These are phyloP conservation scores for Allophyes oxyacanthae DNA, from an alignment of 2,888 invertebrate genomes.

Conservation along the genomic window DNA sequence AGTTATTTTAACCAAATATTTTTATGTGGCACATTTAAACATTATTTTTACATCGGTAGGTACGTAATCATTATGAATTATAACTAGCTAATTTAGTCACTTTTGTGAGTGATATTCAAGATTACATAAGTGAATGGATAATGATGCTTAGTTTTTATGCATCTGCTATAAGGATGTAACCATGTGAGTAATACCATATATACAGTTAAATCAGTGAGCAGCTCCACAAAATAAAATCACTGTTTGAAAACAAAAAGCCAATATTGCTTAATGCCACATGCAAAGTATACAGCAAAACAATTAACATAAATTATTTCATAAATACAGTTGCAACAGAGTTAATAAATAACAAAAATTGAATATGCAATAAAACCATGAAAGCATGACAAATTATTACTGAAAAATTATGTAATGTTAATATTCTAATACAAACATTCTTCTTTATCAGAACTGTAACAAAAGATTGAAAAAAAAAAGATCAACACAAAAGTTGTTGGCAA, in stretches of 20 bases:
- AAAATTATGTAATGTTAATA: not conserved
- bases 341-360: conserved; percentile 23
- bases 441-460: too few species aligned
- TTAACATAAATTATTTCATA: conserved; percentile 21
- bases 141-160: too few species aligned
- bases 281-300: conserved; percentile 3
- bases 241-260: not conserved
- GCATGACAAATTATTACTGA: conserved; percentile 23
- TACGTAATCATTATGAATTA: too few species aligned
- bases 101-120: too few species aligned
- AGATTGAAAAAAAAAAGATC: not conserved
- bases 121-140: too few species aligned
- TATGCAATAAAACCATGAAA: conserved; percentile 23
- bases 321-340: conserved; percentile 5
- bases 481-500: not conserved
- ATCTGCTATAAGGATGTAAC: too few species aligned
- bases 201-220: not conserved
- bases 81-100: too few species aligned
- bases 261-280: conserved; percentile 1
- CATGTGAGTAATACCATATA: too few species aligned
- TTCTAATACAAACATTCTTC: too few species aligned
- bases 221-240: too few species aligned
- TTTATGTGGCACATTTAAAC: not conserved
- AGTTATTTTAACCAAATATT: conserved; percentile 9
- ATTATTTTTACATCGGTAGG: too few species aligned